Conservation (phyloP, 2,888 invertebrate genomes). For the Lacanobia wlatinum region DNA sequence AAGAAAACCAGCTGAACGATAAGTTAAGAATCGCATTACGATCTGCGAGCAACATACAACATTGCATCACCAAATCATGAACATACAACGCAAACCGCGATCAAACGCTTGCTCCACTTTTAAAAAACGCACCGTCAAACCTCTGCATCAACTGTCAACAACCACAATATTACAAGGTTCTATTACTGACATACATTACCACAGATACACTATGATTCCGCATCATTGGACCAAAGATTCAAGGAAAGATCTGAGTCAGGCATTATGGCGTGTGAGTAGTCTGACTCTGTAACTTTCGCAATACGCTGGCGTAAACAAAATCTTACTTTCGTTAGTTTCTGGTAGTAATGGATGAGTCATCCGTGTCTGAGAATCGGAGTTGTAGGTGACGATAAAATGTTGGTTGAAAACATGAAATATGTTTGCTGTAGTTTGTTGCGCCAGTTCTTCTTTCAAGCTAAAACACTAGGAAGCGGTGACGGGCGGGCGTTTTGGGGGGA, state of each 20-base stretch:
- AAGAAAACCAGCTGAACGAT: no score
- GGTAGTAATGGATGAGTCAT: constrained; percentile 36
- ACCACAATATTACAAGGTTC: constrained; percentile 14
- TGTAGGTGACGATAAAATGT: background rate
- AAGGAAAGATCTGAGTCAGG: constrained; percentile 41
- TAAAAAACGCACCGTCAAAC: background rate
- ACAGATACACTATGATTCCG: constrained; percentile 19
- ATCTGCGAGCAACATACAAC: background rate
- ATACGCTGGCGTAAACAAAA: constrained; percentile 37
- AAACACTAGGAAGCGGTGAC: no score
- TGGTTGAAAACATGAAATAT: background rate
- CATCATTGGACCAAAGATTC: constrained; percentile 23
- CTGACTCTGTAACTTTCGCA: constrained; percentile 35
- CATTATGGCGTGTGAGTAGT: background rate
- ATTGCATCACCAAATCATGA: background rate
- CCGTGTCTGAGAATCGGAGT: background rate
- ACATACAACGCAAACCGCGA: no score
- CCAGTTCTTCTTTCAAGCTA: no score
- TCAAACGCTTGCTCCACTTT: no score
- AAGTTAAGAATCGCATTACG: no score
- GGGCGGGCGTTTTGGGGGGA: no score
- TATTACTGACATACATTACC: constrained; percentile 1
- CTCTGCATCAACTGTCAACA: constrained; percentile 18
- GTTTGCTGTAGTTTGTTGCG: background rate
- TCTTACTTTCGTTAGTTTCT: constrained; percentile 31